Percentiles rank a stretch among this genome's conserved stretches.
Conservation (phyloP, 2,797 vertebrate genomes). For the Eurystomus glaucurus region DNA sequence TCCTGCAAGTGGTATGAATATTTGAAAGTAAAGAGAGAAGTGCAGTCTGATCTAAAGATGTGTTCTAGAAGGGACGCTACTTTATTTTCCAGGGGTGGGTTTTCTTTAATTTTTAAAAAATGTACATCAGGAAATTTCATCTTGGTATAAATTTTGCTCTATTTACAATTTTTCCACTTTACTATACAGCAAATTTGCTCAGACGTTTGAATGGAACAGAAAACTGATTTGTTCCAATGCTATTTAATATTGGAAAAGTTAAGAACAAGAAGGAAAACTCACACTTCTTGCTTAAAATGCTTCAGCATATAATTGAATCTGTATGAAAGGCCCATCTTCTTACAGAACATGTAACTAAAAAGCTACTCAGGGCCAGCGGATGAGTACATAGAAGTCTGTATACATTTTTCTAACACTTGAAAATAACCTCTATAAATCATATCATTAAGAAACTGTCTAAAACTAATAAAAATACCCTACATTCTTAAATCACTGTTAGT, state of each 20-base stretch:
- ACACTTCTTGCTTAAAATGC: neutral
- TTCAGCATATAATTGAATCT: neutral
- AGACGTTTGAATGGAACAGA: neutral
- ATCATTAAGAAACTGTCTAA: neutral
- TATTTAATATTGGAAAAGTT: neutral
- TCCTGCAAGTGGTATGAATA: neutral
- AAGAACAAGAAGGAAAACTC: neutral
- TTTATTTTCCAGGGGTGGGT: neutral
- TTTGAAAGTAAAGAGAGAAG: constrained; percentile 46
- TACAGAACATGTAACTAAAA: neutral
- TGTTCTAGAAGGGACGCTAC: neutral
- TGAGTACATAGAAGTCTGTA: neutral
- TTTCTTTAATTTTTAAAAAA: neutral
- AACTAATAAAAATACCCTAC: neutral
- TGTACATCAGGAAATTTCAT: neutral
- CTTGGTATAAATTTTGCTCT: neutral
- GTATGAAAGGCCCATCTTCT: neutral
- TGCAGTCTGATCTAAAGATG: neutral
- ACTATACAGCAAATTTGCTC: neutral
- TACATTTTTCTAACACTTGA: neutral
- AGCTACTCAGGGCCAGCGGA: neutral
- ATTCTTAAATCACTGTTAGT: constrained; percentile 11
- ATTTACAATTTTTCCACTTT: neutral
- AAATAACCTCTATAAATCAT: constrained; percentile 4
- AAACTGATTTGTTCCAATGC: neutral